A percentile compares a stretch with the other conserved stretches of the same genome.
Evolutionary conservation across 2,888 invertebrate genomes (phyloP).

Genomic region (Sphecodes monilicornis): DNA sequence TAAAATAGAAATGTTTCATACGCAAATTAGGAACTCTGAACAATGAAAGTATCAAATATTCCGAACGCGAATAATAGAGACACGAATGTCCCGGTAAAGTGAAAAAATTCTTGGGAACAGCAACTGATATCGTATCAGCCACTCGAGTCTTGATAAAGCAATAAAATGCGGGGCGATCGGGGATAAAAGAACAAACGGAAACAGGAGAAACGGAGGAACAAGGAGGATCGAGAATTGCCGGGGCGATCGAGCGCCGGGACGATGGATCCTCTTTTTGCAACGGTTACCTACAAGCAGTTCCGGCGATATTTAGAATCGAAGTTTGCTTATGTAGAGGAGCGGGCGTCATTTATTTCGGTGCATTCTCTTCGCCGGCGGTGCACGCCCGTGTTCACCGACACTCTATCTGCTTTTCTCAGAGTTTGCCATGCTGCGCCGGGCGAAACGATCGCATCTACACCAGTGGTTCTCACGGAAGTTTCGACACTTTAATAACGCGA

Average conservation of each 20-base stretch:
- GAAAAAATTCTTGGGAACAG: neutral
- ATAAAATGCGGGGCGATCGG: constrained; percentile 19
- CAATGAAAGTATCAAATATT: neutral
- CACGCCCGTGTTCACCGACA: constrained; percentile 3
- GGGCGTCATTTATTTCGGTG: constrained; percentile 49
- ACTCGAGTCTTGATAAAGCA: constrained; percentile 32
- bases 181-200: neutral
- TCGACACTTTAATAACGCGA: constrained; percentile 48
- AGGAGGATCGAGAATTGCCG: constrained; percentile 28
- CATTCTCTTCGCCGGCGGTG: constrained; percentile 33
- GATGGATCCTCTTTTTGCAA: constrained; percentile 27
- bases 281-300: constrained; percentile 32
- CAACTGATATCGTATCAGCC: neutral
- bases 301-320: constrained; percentile 51
- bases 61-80: neutral
- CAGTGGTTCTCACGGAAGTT: constrained; percentile 41
- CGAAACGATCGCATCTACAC: constrained; percentile 51
- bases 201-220: constrained; percentile 15
- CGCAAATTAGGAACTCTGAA: too few species aligned
- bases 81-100: too few species aligned
- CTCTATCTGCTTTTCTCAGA: constrained; percentile 32
- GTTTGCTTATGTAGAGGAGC: constrained; percentile 36
- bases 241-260: constrained; percentile 41
- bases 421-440: neutral
- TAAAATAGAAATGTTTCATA: too few species aligned